These are phyloP conservation scores for Megalops cyprinoides DNA, from an alignment of 2,797 vertebrate species.

Conservation along the genomic window DNA sequence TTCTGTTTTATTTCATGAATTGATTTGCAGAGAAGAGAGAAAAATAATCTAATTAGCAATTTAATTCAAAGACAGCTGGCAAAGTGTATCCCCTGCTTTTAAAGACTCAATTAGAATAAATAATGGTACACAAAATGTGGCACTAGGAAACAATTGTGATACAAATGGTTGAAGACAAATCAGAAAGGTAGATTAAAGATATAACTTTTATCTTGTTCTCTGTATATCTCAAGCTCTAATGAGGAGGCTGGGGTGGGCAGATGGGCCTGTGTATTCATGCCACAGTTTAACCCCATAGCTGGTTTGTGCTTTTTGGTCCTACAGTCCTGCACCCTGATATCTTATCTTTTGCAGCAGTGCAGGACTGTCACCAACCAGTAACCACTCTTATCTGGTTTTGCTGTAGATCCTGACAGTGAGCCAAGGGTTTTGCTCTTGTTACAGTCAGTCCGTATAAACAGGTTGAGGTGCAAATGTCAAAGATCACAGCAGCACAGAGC, in stretches of 20 bases:
- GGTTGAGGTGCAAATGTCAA: neutral
- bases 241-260: neutral
- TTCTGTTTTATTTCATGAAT: neutral
- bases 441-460: neutral
- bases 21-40: slow-evolving; percentile 6
- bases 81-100: neutral
- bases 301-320: neutral
- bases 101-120: neutral
- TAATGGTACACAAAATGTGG: neutral
- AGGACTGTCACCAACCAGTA: neutral
- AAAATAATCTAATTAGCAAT: slow-evolving; percentile 8
- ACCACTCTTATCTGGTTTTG: neutral
- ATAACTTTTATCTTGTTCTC: neutral
- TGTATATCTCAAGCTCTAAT: neutral
- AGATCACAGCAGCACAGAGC: neutral
- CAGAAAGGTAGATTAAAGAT: neutral
- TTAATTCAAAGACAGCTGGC: neutral
- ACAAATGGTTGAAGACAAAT: neutral
- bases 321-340: neutral
- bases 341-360: neutral
- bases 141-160: neutral
- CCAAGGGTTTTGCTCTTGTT: neutral
- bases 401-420: neutral
- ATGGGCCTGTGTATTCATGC: no score
- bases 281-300: neutral